phyloP scores from a whole-genome alignment of 2,888 invertebrate genomes.

The Onthophagus sagittarius region DNA sequence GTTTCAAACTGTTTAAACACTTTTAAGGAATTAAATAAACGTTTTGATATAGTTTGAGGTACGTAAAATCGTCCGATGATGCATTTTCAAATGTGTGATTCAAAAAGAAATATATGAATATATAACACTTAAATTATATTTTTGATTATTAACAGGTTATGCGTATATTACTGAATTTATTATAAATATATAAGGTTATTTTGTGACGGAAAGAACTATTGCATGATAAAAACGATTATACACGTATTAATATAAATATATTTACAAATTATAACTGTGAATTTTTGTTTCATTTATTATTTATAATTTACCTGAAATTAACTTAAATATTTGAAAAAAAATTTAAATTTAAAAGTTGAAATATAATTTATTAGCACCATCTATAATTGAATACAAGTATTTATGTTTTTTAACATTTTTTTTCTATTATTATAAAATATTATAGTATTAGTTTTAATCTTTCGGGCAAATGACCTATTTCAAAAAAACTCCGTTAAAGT shows the following conservation, averaged over 20 bases:
- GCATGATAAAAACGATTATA: background rate
- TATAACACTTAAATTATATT: background rate
- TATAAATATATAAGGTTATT: background rate
- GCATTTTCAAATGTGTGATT: background rate
- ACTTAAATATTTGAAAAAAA: no score
- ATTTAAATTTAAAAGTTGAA: no score
- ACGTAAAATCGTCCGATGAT: background rate
- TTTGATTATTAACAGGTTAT: background rate
- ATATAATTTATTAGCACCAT: no score
- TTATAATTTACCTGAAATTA: no score
- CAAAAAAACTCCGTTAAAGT: no score
- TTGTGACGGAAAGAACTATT: background rate
- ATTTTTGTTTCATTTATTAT: background rate
- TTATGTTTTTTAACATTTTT: no score
- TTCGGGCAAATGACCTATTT: no score
- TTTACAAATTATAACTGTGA: background rate
- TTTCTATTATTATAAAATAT: no score
- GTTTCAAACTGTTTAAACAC: background rate
- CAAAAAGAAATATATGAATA: background rate
- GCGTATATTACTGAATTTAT: background rate
- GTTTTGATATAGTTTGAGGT: background rate
- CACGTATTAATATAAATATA: background rate
- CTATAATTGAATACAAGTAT: no score
- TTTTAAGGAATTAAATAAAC: background rate
- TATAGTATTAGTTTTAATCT: no score